Conservation (phyloP, 2,797 vertebrate species). For the Gastrophryne carolinensis region DNA sequence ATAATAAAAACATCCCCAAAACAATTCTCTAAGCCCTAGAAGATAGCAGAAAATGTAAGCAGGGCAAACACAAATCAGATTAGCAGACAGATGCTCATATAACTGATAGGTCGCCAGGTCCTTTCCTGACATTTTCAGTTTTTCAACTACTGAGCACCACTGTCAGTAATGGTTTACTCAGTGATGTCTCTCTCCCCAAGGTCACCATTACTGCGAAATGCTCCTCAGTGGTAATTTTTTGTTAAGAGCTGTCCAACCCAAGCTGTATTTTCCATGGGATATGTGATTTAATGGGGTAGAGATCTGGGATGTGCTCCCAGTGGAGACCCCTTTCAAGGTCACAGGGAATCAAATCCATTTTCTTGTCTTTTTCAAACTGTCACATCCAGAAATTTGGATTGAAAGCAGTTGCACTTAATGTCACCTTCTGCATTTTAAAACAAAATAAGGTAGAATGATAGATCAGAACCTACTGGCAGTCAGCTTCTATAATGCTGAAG, state of each 20-base stretch:
- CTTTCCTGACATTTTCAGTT: slow-evolving; percentile 33
- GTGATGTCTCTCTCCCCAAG: slow-evolving; percentile 15
- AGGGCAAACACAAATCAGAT: slow-evolving; percentile 20
- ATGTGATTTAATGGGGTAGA: slow-evolving; percentile 50
- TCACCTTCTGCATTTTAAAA: slow-evolving; percentile 30
- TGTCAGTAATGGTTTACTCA: slow-evolving; percentile 33
- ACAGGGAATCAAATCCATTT: slow-evolving; percentile 30
- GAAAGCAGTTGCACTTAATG: slow-evolving; percentile 41
- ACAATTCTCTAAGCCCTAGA: slow-evolving; percentile 9
- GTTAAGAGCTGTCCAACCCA: slow-evolving; percentile 44
- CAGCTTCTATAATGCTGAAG: neutral
- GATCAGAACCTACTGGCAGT: neutral
- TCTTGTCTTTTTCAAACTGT: slow-evolving; percentile 24
- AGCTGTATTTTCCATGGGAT: slow-evolving; percentile 26
- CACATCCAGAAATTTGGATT: slow-evolving; percentile 31
- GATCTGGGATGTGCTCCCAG: slow-evolving; percentile 14
- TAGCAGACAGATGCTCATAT: neutral
- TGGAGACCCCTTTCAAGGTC: slow-evolving; percentile 45
- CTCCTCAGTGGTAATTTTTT: slow-evolving; percentile 20
- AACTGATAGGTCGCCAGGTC: slow-evolving; percentile 3
- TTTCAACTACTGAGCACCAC: slow-evolving; percentile 11
- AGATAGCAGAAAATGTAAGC: slow-evolving; percentile 12
- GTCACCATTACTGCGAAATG: slow-evolving; percentile 13
- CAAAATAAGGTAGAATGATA: neutral
- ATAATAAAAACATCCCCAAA: too few species aligned